Evolutionary conservation across 2,113 vertebrate genomes (phyloP).

Genomic region (Calidris pugnax): DNA sequence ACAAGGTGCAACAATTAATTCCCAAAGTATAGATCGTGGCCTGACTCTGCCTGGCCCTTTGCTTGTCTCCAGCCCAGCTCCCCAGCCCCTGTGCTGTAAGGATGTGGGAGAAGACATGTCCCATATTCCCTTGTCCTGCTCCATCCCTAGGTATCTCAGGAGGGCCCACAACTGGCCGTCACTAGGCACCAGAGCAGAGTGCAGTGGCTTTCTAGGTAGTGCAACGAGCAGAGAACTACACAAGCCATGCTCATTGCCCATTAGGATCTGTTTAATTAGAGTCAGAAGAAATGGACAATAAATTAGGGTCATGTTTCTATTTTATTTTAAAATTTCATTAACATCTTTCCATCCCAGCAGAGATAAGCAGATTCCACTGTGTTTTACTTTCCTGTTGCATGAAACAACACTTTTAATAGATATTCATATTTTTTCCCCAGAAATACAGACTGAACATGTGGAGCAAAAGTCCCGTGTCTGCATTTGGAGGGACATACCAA

Average conservation of each 20-base stretch:
- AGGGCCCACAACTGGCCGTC: background rate
- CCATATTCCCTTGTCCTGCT: background rate
- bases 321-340: background rate
- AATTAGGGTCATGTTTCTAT: background rate
- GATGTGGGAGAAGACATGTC: background rate
- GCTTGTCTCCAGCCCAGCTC: background rate
- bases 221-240: background rate
- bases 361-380: background rate
- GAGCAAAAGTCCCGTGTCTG: background rate
- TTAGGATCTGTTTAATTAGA: background rate
- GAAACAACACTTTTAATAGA: background rate
- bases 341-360: background rate
- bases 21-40: background rate
- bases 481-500: background rate
- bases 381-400: background rate
- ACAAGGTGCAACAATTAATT: background rate
- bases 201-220: background rate
- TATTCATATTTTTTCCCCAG: background rate
- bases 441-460: background rate
- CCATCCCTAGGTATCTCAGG: background rate
- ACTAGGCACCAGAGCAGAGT: background rate
- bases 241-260: background rate
- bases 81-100: background rate
- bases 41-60: background rate
- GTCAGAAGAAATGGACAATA: background rate